Conservation (phyloP, 1,140 invertebrate genomes). For the Aethina tumida region DNA sequence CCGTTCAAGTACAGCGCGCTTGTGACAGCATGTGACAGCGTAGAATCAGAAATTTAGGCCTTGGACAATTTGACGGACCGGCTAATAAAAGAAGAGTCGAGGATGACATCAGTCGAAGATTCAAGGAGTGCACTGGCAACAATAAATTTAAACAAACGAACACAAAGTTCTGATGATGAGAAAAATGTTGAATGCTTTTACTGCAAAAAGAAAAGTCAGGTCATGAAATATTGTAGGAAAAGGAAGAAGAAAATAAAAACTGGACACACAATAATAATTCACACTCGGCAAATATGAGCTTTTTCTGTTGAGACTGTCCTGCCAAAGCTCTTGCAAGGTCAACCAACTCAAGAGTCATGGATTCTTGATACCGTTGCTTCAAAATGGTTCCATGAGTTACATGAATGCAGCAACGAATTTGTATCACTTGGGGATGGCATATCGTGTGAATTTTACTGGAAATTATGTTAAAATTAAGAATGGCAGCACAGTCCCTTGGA, state of each 20-base stretch:
- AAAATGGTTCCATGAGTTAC: too few relatives aligned
- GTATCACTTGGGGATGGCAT: too few relatives aligned
- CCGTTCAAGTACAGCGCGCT: conserved; percentile 27
- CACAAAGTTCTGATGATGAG: neutral
- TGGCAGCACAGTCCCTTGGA: too few relatives aligned
- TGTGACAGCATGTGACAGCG: conserved; percentile 33
- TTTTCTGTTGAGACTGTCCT: too few relatives aligned
- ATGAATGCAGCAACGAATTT: too few relatives aligned
- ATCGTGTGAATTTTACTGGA: too few relatives aligned
- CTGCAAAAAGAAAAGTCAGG: conserved; percentile 24
- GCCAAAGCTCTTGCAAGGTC: too few relatives aligned
- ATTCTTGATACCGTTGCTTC: too few relatives aligned
- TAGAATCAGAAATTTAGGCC: conserved; percentile 32
- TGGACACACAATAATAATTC: too few relatives aligned
- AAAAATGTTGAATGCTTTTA: conserved; percentile 21
- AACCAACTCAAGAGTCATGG: too few relatives aligned
- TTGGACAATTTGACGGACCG: conserved; percentile 32
- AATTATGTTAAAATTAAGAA: too few relatives aligned
- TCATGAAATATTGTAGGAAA: conserved; percentile 18
- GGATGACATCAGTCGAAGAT: conserved; percentile 23
- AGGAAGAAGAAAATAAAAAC: neutral
- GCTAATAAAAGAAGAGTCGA: conserved; percentile 35
- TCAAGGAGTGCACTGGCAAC: conserved; percentile 20
- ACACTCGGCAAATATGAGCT: too few relatives aligned
- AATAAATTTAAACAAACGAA: conserved; percentile 13